These are phyloP conservation scores for Epistrophella euchroma DNA, from an alignment of 2,888 invertebrate species.

Conservation along the genomic window DNA sequence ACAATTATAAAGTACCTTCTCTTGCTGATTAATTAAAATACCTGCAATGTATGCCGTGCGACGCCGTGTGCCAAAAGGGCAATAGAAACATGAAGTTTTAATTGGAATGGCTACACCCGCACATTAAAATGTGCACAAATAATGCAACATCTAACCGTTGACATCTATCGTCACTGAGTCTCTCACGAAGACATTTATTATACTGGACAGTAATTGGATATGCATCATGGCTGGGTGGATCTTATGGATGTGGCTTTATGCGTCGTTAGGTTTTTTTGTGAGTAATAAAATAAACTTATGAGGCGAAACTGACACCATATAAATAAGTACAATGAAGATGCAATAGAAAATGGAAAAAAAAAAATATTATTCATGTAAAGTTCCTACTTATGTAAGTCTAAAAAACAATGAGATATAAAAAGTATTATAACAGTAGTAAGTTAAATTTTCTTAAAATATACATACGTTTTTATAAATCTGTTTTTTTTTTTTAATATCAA, in stretches of 20 bases:
- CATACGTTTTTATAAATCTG: no score
- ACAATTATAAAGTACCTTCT: background rate
- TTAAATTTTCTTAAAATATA: no score
- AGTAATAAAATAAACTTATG: constrained; percentile 32
- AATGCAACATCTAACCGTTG: constrained; percentile 26
- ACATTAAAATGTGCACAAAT: constrained; percentile 28
- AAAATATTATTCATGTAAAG: background rate
- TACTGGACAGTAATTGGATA: constrained; percentile 64
- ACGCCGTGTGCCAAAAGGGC: constrained; percentile 38
- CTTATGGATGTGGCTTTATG: constrained; percentile 52
- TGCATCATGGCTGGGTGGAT: constrained; percentile 55
- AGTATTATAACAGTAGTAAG: no score
- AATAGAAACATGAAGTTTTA: constrained; percentile 28
- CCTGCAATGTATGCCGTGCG: constrained; percentile 11
- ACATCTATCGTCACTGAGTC: constrained; percentile 16
- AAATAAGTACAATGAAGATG: constrained; percentile 16
- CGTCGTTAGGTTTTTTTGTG: constrained; percentile 33
- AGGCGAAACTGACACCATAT: constrained; percentile 47
- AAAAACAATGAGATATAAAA: no score
- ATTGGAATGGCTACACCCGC: constrained; percentile 32
- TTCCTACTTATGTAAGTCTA: no score
- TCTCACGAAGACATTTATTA: constrained; percentile 61
- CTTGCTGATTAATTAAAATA: constrained; percentile 26
- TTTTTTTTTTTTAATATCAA: no score
- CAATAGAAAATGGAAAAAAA: background rate